A percentile compares a stretch with the other conserved stretches of the same genome.
These are phyloP conservation scores for Andrena marginata DNA, from an alignment of 2,888 invertebrate species.

Conservation along the genomic window DNA sequence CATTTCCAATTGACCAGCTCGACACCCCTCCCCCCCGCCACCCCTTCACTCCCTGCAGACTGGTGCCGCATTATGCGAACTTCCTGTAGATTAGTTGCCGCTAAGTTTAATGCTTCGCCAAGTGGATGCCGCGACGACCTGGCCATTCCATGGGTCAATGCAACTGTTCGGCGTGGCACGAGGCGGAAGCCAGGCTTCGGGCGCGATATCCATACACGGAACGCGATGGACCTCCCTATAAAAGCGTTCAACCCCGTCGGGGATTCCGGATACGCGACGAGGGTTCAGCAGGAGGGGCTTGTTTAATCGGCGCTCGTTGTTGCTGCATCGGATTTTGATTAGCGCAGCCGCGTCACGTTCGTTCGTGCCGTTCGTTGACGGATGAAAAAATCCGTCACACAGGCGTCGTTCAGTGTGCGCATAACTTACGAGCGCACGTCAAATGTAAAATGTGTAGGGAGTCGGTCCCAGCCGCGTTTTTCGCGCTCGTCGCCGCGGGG, in stretches of 20 bases:
- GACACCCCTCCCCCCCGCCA: neutral
- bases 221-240: conserved; percentile 27
- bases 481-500: conserved; percentile 4
- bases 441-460: conserved; percentile 11
- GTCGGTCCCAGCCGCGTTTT: conserved; percentile 44
- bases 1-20: conserved; percentile 73
- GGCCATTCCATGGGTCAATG: neutral
- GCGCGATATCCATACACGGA: conserved; percentile 34
- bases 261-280: conserved; percentile 47
- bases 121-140: neutral
- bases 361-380: conserved; percentile 66
- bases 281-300: conserved; percentile 55
- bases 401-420: conserved; percentile 30
- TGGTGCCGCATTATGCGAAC: conserved; percentile 55
- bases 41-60: conserved; percentile 1
- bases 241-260: conserved; percentile 42
- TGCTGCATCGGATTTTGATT: conserved; percentile 72
- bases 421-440: conserved; percentile 44
- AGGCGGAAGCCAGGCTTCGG: conserved; percentile 5
- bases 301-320: conserved; percentile 71
- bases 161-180: neutral
- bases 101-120: conserved; percentile 63
- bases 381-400: conserved; percentile 60
- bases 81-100: conserved; percentile 65
- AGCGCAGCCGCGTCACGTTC: conserved; percentile 67